These are phyloP conservation scores for Leptoteleia sp. DNA, from an alignment of 1,140 invertebrate species.

Conservation along the genomic window DNA sequence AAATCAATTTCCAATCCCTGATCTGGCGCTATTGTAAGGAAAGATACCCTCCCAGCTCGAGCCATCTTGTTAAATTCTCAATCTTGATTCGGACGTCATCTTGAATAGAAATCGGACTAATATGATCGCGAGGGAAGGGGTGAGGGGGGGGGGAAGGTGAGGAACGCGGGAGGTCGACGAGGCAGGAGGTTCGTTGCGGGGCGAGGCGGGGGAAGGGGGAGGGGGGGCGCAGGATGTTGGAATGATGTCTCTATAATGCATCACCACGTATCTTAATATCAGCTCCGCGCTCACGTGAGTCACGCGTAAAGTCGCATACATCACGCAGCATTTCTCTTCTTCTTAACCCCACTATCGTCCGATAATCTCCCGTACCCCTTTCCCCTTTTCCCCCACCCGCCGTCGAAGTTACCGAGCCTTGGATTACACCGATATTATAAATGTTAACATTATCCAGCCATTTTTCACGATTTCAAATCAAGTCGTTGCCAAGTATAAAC, in stretches of 20 bases:
- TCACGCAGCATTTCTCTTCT: slow-evolving; percentile 64
- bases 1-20: slow-evolving; percentile 60
- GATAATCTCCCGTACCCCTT: slow-evolving; percentile 53
- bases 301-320: slow-evolving; percentile 74
- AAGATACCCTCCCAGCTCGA: slow-evolving; percentile 54
- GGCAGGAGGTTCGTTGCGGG: slow-evolving; percentile 33
- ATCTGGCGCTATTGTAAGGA: slow-evolving; percentile 46
- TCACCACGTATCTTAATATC: slow-evolving; percentile 72
- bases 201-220: slow-evolving; percentile 15
- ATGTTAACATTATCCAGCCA: slow-evolving; percentile 20
- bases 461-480: slow-evolving; percentile 22
- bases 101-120: slow-evolving; percentile 67
- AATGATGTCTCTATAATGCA: slow-evolving; percentile 74
- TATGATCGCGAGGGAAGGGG: slow-evolving; percentile 56
- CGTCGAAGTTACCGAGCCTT: slow-evolving; percentile 26
- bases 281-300: slow-evolving; percentile 69
- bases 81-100: slow-evolving; percentile 64
- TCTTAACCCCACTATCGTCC: slow-evolving; percentile 56
- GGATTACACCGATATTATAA: slow-evolving; percentile 49
- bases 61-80: slow-evolving; percentile 61
- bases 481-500: too few relatives aligned
- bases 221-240: slow-evolving; percentile 38
- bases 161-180: slow-evolving; percentile 60
- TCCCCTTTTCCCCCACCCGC: slow-evolving; percentile 12
- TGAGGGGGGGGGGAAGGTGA: too few relatives aligned